Percentiles rank a stretch among this genome's conserved stretches.
Evolutionary conservation across 2,888 invertebrate species (phyloP).

Genomic region (Anaspis maculata): DNA sequence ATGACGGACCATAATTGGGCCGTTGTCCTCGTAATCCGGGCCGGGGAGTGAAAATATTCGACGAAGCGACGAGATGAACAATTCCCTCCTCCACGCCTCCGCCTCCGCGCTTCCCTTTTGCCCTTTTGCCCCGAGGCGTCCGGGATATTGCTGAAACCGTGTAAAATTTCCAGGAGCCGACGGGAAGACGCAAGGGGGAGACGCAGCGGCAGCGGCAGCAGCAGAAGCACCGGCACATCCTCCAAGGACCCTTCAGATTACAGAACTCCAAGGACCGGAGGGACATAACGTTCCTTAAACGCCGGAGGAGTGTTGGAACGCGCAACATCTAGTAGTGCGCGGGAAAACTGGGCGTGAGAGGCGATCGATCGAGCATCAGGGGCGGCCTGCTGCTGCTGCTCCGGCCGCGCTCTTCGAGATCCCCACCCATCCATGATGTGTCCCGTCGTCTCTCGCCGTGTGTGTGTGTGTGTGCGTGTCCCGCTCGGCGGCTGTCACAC

Average conservation of each 20-base stretch:
- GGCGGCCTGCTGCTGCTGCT: conserved; percentile 28
- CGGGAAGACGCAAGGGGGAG: conserved; percentile 8
- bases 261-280: conserved; percentile 28
- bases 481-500: conserved; percentile 35
- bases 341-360: conserved; percentile 39
- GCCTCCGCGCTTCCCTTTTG: no score
- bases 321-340: conserved; percentile 31
- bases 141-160: conserved; percentile 6
- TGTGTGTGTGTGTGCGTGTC: no score
- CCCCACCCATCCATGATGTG: conserved; percentile 32
- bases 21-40: no score
- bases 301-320: conserved; percentile 17
- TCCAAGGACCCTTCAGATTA: conserved; percentile 31
- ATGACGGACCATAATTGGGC: no score
- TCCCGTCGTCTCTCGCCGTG: no score
- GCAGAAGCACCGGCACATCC: no score
- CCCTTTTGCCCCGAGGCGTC: conserved; percentile 2
- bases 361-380: conserved; percentile 39
- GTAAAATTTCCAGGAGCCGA: conserved; percentile 12
- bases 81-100: no score
- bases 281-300: conserved; percentile 24
- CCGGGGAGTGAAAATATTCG: no score
- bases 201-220: no score
- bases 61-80: no score
- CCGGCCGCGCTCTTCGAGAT: no score